Base-by-base conservation (phyloP, 2,113 vertebrate genomes). In the Oryzias woworae region DNA sequence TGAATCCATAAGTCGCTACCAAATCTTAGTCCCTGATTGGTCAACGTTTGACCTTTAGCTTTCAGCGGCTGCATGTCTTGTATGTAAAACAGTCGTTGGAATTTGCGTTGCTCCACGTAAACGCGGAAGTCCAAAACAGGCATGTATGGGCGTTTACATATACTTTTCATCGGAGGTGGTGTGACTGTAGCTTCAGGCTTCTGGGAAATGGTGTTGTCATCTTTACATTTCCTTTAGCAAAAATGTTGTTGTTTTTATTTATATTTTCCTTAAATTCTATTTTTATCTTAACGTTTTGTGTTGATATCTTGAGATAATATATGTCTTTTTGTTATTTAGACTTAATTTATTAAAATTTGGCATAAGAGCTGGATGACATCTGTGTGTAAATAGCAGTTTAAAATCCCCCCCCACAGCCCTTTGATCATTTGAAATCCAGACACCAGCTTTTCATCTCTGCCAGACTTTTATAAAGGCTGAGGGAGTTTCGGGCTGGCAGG, bases 211-310 rank as follows among this genome's bases (percentile, higher is more conserved):
- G 31, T 4, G 0, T 60, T 3, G 14, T 60, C 58, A 66, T 64
- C 0, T 47, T 22, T 57, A 5, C 49, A 42, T 54, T 55, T 63
- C 55, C 44, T 28, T 71, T 76, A 71, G 54, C 62, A 81, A 59
- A 76, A 61, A 23, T 58, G 42, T 81, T 36, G 8, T 36, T 36
- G 69, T 80, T 71, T 83, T 85, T 85, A 28, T 1, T 5, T 36
- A 36, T 83, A 57, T 87, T 84, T 84, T 84, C 31, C 64, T 83
- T 82, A 78, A 83, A 85, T 82, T 85, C 62, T 81, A 87, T 87
- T 88, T 85, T 88, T 81, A 81, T 65, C 47, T 62, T 57, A 69
- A 81, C 73, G 12, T 58, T 7, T 71, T 69, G 7, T 58, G 69
- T 82, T 76, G 43, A 65, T 57, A 73, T 44, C 49, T 68, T 57